Percentiles rank a stretch among this genome's conserved stretches.
These are phyloP conservation scores for Microctenopoma stevenorrisi DNA, from an alignment of 2,797 vertebrate genomes.

Conservation along the genomic window DNA sequence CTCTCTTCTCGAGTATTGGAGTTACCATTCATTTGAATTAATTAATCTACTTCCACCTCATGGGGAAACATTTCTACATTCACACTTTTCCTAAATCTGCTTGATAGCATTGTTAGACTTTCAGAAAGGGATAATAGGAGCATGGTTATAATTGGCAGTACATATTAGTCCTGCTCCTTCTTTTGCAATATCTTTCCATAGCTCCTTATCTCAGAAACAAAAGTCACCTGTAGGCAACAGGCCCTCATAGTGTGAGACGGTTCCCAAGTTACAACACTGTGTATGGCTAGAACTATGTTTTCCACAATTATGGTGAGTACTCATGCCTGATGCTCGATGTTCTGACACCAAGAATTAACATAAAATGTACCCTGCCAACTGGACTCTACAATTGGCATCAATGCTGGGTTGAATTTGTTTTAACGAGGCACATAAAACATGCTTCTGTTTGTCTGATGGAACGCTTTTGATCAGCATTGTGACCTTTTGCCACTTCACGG, in stretches of 20 bases:
- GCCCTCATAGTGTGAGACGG: conserved; percentile 22
- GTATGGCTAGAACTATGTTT: conserved; percentile 19
- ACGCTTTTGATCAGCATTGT: background rate
- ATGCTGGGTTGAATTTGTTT: background rate
- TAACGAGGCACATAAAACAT: background rate
- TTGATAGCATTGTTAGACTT: conserved; percentile 7
- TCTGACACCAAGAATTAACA: conserved; percentile 17
- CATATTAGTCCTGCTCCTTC: conserved; percentile 9
- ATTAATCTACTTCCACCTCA: background rate
- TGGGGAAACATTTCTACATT: background rate
- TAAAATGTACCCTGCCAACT: conserved; percentile 10
- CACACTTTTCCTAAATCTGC: conserved; percentile 15
- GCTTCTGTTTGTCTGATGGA: background rate
- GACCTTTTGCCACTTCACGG: background rate
- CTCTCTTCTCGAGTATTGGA: too few relatives aligned
- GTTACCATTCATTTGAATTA: too few relatives aligned
- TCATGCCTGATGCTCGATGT: background rate
- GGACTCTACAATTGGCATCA: conserved; percentile 4
- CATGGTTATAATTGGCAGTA: conserved; percentile 13
- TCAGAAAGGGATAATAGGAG: conserved; percentile 14
- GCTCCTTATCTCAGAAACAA: conserved; percentile 3
- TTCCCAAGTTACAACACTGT: conserved; percentile 27
- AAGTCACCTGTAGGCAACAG: conserved; percentile 23
- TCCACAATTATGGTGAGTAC: conserved; percentile 19
- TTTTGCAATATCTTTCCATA: background rate